Conservation (phyloP, 2,797 vertebrate species). For the Cyprinella venusta region DNA sequence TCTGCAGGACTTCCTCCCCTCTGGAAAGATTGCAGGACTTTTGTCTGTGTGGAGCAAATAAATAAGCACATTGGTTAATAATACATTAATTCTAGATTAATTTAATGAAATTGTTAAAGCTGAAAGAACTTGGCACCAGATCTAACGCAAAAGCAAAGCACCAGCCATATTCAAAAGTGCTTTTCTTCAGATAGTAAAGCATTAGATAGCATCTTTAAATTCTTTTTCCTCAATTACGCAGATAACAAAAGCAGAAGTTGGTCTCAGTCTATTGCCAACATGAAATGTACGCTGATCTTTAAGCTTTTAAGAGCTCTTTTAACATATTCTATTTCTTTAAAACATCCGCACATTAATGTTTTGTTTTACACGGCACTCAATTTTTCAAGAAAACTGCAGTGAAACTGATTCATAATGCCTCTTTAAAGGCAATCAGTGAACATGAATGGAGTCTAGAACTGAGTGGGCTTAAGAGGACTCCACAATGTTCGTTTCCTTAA, state of each 20-base stretch:
- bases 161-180: slow-evolving; percentile 21
- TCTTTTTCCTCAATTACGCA: slow-evolving; percentile 75
- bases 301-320: slow-evolving; percentile 44
- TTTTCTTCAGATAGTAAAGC: slow-evolving; percentile 64
- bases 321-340: neutral
- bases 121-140: neutral
- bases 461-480: slow-evolving; percentile 47
- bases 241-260: slow-evolving; percentile 64
- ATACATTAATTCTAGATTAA: slow-evolving; percentile 55
- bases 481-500: slow-evolving; percentile 68
- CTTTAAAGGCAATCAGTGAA: slow-evolving; percentile 49
- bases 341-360: neutral
- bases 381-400: neutral
- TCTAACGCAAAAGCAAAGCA: neutral
- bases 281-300: slow-evolving; percentile 51
- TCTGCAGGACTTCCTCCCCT: slow-evolving; percentile 46
- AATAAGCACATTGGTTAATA: slow-evolving; percentile 56
- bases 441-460: slow-evolving; percentile 63
- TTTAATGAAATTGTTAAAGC: neutral
- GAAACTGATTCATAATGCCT: neutral
- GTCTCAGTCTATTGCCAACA: slow-evolving; percentile 59
- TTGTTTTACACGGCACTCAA: neutral
- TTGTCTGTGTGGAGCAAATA: slow-evolving; percentile 49
- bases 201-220: slow-evolving; percentile 66
- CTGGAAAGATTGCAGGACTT: slow-evolving; percentile 37